These are phyloP conservation scores for Lepus europaeus DNA, from an alignment of 2,113 vertebrate species.

Conservation along the genomic window DNA sequence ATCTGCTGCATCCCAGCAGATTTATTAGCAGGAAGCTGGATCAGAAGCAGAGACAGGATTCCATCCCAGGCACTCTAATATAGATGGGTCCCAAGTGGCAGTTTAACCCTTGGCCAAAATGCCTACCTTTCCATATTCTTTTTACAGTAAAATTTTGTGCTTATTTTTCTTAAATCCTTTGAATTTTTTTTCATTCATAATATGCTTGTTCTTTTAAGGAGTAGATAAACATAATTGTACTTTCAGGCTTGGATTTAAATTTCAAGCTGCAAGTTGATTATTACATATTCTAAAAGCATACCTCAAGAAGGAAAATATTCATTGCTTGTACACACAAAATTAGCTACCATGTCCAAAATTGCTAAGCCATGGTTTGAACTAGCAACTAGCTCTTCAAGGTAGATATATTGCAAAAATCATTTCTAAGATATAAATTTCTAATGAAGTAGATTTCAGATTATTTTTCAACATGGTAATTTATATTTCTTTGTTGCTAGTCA, in stretches of 20 bases:
- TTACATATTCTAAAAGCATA: conserved; percentile 44
- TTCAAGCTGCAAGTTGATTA: conserved; percentile 34
- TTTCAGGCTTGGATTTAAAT: conserved; percentile 54
- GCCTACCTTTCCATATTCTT: neutral
- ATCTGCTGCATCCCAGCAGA: no score
- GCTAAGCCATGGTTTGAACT: conserved; percentile 57
- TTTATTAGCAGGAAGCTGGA: no score
- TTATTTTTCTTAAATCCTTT: conserved; percentile 57
- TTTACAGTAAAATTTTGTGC: neutral
- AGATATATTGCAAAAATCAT: neutral
- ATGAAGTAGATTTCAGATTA: conserved; percentile 44
- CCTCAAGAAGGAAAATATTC: conserved; percentile 10
- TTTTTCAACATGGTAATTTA: conserved; percentile 42
- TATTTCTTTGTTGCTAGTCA: conserved; percentile 3
- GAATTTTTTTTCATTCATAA: conserved; percentile 23
- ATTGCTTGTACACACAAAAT: conserved; percentile 37
- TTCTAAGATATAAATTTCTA: conserved; percentile 51
- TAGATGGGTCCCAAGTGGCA: no score
- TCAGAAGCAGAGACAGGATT: no score
- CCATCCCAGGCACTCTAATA: no score
- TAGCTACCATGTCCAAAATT: conserved; percentile 32
- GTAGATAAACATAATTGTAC: conserved; percentile 29
- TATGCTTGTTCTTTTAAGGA: conserved; percentile 35
- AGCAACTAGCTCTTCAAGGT: neutral
- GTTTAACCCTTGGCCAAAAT: no score